A percentile compares a stretch with the other conserved stretches of the same genome.
Conservation (phyloP, 1,140 invertebrate genomes). For the Solen grandis region DNA sequence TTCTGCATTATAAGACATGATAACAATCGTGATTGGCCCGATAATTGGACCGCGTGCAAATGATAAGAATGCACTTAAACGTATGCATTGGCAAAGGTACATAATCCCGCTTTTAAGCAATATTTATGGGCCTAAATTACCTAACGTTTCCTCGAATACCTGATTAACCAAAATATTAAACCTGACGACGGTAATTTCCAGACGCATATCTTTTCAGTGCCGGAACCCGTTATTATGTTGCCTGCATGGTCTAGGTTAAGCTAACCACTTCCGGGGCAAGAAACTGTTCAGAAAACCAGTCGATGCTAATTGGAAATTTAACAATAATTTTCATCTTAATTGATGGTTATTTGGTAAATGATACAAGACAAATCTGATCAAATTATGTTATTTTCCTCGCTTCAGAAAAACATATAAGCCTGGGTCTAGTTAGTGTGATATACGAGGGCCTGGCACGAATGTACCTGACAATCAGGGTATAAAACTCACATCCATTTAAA, state of each 20-base stretch:
- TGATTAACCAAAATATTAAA: background rate
- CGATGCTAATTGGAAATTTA: background rate
- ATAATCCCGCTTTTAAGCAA: slow-evolving; percentile 36
- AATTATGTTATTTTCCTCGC: slow-evolving; percentile 58
- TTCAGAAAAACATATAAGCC: slow-evolving; percentile 45
- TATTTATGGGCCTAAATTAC: slow-evolving; percentile 35
- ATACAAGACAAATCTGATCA: slow-evolving; percentile 43
- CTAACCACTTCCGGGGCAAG: background rate
- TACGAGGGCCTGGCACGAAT: slow-evolving; percentile 40
- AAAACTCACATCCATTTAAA: slow-evolving; percentile 48
- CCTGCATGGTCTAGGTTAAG: too few species aligned
- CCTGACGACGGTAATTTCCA: background rate
- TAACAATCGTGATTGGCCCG: too few species aligned
- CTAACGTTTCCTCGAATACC: background rate
- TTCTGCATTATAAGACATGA: too few species aligned
- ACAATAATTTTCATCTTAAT: slow-evolving; percentile 51
- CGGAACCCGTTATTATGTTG: too few species aligned
- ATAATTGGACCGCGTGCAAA: too few species aligned
- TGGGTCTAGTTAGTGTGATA: slow-evolving; percentile 42
- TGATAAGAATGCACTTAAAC: too few species aligned
- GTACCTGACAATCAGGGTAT: slow-evolving; percentile 23
- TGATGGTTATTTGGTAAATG: slow-evolving; percentile 51
- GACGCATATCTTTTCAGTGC: too few species aligned
- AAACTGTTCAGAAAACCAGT: background rate
- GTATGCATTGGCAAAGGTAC: too few species aligned